Evolutionary conservation across 2,797 vertebrate genomes (phyloP), one percentile per base, ranked within the genome.

Genomic region (Caiman crocodilus): DNA sequence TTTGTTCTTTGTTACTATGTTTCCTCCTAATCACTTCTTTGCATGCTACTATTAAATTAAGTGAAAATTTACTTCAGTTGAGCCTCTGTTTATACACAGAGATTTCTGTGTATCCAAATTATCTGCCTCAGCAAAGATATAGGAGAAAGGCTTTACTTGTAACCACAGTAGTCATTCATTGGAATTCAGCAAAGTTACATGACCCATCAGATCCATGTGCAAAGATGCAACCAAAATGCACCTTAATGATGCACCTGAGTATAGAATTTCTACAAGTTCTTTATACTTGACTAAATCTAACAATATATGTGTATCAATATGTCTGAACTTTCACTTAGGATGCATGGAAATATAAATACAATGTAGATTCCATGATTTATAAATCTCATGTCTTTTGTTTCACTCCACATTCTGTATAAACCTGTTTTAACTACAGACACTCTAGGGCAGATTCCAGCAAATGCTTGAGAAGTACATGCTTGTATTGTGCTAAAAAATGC

Each of bases 281-380:
- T 21, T 35, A 6, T 23, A 42, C 32, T 25, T 23, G 30, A 2
- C n/a, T 89, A 50, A 79, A 32, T 92, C 94, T 88, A 14, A 76
- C 35, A 74, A 74, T 90, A 1, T 75, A 10, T 76, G 32, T 3
- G 6, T 85, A 42, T n/a, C 79, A 81, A 55, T 50, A 35, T 25
- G 12, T 63, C 12, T 95, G 75, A 88, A 35, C 71, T 4, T 76
- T 94, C 89, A 83, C 25, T 23, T 69, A 35, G 92, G 30, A 20
- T 87, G 77, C 75, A n/a, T 57, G 88, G 82, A 92, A 92, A 81
- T 23, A 89, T 7, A 94, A 84, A 76, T 59, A 5, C 20, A 92
- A 59, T 32, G 71, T 10, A 56, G 76, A 5, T 89, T 87, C 67
- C 32, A 35, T 69, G 20, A 20, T 20, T 69, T 21, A 69, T 5